A percentile compares a stretch with the other conserved stretches of the same genome.
phyloP scores from a whole-genome alignment of 2,888 invertebrate genomes.

The Rhopalosiphum nymphaeae region DNA sequence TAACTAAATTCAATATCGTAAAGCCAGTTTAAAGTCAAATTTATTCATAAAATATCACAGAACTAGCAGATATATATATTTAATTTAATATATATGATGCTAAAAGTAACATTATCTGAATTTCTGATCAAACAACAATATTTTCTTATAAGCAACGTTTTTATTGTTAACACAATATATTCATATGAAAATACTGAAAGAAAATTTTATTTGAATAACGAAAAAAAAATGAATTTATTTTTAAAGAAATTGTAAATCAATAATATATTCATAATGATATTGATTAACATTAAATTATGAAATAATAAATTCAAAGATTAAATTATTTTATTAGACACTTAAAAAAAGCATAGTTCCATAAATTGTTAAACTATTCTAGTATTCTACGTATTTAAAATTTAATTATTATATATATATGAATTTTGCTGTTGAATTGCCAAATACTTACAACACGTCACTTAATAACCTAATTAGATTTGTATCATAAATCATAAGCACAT shows the following conservation, averaged over 20 bases:
- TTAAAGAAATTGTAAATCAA: neutral
- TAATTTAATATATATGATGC: neutral
- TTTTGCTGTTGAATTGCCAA: neutral
- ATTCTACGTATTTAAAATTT: neutral
- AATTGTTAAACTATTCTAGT: neutral
- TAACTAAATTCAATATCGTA: neutral
- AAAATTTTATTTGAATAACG: neutral
- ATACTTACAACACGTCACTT: neutral
- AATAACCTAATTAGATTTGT: neutral
- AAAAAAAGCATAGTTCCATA: neutral
- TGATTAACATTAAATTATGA: neutral
- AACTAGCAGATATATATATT: neutral
- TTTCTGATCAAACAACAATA: conserved; percentile 4
- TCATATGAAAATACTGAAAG: neutral
- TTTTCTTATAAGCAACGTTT: neutral
- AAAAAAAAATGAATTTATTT: neutral
- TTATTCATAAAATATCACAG: neutral
- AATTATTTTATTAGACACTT: neutral
- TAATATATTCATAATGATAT: neutral
- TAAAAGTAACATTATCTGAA: neutral
- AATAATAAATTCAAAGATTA: neutral
- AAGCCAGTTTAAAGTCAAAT: neutral
- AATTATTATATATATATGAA: neutral
- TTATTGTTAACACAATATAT: neutral
- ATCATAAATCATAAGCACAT: neutral